Conservation (phyloP, 2,797 vertebrate genomes). For the Chelidonichthys spinosus region DNA sequence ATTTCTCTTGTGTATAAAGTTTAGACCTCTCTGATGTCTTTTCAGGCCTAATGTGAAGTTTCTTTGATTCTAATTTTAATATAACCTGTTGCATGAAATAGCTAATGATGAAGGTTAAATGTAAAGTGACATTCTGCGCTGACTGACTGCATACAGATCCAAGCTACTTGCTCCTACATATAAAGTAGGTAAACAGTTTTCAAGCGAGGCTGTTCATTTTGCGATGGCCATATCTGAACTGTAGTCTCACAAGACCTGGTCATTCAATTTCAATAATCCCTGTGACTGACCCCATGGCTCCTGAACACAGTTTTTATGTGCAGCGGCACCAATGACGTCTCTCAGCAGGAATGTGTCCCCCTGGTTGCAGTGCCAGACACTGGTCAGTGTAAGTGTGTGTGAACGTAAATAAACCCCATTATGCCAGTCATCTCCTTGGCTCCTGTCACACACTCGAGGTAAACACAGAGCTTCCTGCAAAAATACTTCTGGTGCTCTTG, state of each 20-base stretch:
- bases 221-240: conserved; percentile 50
- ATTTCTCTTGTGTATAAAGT: background rate
- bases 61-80: conserved; percentile 13
- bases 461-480: conserved; percentile 96
- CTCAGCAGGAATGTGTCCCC: conserved; percentile 90
- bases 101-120: conserved; percentile 13
- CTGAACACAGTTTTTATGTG: conserved; percentile 77
- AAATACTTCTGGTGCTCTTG: conserved; percentile 86
- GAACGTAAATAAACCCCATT: conserved; percentile 98
- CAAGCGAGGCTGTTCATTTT: conserved; percentile 40
- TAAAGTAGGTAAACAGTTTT: conserved; percentile 47
- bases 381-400: conserved; percentile 92
- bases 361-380: conserved; percentile 90
- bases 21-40: background rate
- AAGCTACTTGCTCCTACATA: conserved; percentile 13
- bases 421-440: conserved; percentile 91
- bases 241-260: conserved; percentile 51
- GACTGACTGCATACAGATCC: conserved; percentile 18
- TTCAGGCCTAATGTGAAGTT: background rate
- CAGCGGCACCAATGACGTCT: conserved; percentile 84
- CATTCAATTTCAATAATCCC: conserved; percentile 69
- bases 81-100: background rate
- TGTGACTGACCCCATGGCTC: conserved; percentile 59
- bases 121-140: conserved; percentile 23
- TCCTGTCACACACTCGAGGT: conserved; percentile 92